Conservation (phyloP, 2,888 invertebrate species). For the Sarcophaga carnaria region DNA sequence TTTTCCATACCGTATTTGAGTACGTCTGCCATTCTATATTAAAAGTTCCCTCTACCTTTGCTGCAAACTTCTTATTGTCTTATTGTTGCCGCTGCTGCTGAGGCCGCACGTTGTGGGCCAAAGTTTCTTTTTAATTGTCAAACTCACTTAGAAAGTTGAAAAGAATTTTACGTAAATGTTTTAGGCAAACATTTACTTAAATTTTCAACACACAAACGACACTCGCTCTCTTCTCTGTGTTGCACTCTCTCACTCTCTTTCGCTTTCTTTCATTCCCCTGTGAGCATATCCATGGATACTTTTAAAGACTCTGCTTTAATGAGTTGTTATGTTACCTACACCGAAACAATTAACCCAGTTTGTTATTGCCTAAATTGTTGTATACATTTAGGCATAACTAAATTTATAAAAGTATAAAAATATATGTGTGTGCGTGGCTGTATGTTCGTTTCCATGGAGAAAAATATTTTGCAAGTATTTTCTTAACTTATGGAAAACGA, state of each 20-base stretch:
- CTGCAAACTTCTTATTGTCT: too few relatives aligned
- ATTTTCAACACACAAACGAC: background rate
- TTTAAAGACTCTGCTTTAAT: background rate
- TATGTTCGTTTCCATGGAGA: background rate
- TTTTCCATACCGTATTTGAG: too few relatives aligned
- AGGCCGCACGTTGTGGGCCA: background rate
- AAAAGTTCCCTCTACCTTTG: too few relatives aligned
- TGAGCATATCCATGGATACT: background rate
- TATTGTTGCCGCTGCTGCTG: too few relatives aligned
- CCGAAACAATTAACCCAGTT: slow-evolving; percentile 54
- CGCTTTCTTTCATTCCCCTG: background rate
- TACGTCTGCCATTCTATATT: too few relatives aligned
- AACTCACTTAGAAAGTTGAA: slow-evolving; percentile 10
- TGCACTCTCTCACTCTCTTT: background rate
- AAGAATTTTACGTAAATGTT: slow-evolving; percentile 23
- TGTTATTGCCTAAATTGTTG: slow-evolving; percentile 2
- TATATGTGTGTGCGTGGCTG: background rate
- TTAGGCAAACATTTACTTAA: slow-evolving; percentile 14
- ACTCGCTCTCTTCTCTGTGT: too few relatives aligned
- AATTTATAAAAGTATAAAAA: background rate
- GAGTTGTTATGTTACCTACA: slow-evolving; percentile 8
- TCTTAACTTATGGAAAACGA: background rate
- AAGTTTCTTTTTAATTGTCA: slow-evolving; percentile 36
- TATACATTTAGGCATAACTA: background rate
- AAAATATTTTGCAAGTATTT: background rate